Percentiles rank a stretch among this genome's conserved stretches.
These are phyloP conservation scores for Lates calcarifer DNA, from an alignment of 2,113 vertebrate species.

Conservation along the genomic window DNA sequence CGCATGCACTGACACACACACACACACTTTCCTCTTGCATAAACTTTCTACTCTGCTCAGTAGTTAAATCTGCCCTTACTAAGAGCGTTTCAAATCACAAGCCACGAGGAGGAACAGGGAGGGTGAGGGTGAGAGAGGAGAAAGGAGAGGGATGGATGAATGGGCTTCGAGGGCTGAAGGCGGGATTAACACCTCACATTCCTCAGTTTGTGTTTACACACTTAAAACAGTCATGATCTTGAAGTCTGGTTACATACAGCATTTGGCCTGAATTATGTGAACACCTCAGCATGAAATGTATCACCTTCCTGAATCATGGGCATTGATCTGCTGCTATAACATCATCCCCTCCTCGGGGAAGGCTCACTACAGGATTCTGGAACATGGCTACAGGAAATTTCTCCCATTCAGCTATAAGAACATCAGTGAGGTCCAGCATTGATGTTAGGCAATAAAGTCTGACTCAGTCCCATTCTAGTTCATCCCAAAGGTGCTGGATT, in stretches of 20 bases:
- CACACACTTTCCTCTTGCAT: constrained; percentile 34
- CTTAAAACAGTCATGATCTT: background rate
- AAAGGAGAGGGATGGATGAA: constrained; percentile 7
- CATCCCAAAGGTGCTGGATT: too few relatives aligned
- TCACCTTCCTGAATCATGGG: too few relatives aligned
- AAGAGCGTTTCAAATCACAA: background rate
- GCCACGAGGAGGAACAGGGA: background rate
- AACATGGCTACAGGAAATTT: too few relatives aligned
- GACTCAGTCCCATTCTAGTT: too few relatives aligned
- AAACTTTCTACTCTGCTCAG: constrained; percentile 29
- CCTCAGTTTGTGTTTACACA: constrained; percentile 11
- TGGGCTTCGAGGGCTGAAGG: constrained; percentile 20
- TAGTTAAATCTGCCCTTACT: constrained; percentile 16
- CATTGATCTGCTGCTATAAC: too few relatives aligned
- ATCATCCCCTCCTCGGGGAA: too few relatives aligned
- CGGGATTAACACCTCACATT: constrained; percentile 44
- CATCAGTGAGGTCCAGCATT: too few relatives aligned
- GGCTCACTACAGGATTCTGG: too few relatives aligned
- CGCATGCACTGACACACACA: constrained; percentile 23
- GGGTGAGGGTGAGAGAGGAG: constrained; percentile 1
- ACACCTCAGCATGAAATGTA: background rate
- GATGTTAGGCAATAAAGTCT: too few relatives aligned
- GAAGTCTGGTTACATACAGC: too few relatives aligned
- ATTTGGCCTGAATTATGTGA: background rate
- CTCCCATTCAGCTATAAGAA: too few relatives aligned